Evolutionary conservation across 2,113 vertebrate genomes (phyloP).

Genomic region (Paracanthobrama guichenoti): DNA sequence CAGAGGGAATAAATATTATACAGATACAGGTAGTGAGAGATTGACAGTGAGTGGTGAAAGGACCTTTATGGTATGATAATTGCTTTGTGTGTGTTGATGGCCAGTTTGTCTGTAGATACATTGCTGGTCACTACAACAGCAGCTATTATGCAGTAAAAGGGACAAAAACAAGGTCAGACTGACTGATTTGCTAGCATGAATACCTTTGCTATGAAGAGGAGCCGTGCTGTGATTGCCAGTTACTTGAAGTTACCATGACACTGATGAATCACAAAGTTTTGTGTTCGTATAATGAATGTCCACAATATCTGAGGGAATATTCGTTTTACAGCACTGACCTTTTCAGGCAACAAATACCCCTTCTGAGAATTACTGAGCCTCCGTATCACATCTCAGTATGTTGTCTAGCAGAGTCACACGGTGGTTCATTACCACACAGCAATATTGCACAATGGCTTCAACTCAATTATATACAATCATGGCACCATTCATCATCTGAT

Average conservation of each 20-base stretch:
- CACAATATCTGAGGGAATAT: conserved; percentile 13
- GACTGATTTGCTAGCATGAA: conserved; percentile 42
- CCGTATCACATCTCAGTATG: not conserved
- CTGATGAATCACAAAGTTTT: conserved; percentile 27
- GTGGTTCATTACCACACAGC: conserved; percentile 3
- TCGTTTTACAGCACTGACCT: conserved; percentile 21
- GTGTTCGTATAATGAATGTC: conserved; percentile 11
- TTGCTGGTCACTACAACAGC: conserved; percentile 14
- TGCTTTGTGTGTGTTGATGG: not conserved
- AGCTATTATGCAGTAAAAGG: not conserved
- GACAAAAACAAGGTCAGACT: conserved; percentile 6
- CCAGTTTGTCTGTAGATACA: not conserved
- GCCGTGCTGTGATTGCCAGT: conserved; percentile 16
- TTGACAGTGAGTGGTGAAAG: not conserved
- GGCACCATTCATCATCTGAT: not conserved
- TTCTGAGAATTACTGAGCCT: not conserved
- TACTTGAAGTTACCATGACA: conserved; percentile 1
- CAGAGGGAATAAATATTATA: not conserved
- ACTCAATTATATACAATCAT: not conserved
- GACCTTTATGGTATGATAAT: not conserved
- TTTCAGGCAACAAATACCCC: conserved; percentile 3
- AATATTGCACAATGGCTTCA: conserved; percentile 3
- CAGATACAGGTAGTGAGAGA: not conserved
- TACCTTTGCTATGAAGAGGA: not conserved
- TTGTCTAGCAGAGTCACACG: not conserved